Percentiles rank a stretch among this genome's conserved stretches.
Conservation (phyloP, 2,888 invertebrate genomes). For the Cosmorhoe ocellata region DNA sequence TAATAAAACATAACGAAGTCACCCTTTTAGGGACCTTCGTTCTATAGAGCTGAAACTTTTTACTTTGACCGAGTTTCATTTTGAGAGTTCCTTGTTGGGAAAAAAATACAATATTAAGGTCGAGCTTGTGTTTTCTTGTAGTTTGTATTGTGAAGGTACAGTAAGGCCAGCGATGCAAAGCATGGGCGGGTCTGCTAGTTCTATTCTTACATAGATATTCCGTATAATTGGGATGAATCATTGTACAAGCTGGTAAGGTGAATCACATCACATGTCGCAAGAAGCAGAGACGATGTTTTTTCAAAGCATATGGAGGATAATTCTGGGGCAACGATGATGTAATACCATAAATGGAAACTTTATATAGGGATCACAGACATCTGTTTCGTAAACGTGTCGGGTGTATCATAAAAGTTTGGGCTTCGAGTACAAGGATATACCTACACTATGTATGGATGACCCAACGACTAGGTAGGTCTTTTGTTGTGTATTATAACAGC, state of each 20-base stretch:
- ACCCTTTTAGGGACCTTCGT: slow-evolving; percentile 21
- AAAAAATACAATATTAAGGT: background rate
- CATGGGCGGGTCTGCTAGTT: background rate
- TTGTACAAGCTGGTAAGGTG: slow-evolving; percentile 43
- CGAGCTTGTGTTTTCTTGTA: too few species aligned
- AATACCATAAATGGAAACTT: slow-evolving; percentile 44
- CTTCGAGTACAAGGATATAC: slow-evolving; percentile 26
- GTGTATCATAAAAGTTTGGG: slow-evolving; percentile 23
- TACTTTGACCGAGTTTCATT: slow-evolving; percentile 9
- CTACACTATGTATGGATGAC: too few species aligned
- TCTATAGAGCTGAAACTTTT: slow-evolving; percentile 5
- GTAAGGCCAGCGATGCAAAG: background rate
- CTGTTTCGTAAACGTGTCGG: slow-evolving; percentile 29
- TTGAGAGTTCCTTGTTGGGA: background rate
- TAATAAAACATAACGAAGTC: slow-evolving; percentile 19
- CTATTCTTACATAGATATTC: slow-evolving; percentile 12
- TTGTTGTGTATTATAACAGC: background rate
- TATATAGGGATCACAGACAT: slow-evolving; percentile 29
- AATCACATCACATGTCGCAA: slow-evolving; percentile 46
- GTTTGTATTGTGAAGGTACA: background rate
- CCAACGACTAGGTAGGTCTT: background rate
- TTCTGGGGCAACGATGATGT: slow-evolving; percentile 43
- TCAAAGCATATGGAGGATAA: slow-evolving; percentile 24
- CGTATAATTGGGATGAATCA: slow-evolving; percentile 52
- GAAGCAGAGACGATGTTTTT: slow-evolving; percentile 35